phyloP scores from a whole-genome alignment of 2,797 vertebrate species.

The Oreochromis grahami region DNA sequence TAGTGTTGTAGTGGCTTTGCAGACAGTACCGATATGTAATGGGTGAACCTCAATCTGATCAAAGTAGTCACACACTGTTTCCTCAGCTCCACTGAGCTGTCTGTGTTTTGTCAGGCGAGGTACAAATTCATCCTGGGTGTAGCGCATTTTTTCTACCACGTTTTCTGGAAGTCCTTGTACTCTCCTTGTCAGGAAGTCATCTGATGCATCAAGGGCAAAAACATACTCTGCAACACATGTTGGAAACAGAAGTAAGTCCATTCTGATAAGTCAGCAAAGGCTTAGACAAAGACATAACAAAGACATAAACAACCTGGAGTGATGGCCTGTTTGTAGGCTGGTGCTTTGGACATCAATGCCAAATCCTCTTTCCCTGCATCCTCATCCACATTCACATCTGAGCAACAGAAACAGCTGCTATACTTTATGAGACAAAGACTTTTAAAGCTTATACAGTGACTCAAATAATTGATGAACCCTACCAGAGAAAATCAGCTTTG shows the following conservation, averaged over 20 bases:
- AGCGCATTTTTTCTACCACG: constrained; percentile 73
- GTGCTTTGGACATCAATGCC: constrained; percentile 55
- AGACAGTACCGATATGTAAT: constrained; percentile 79
- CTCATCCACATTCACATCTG: constrained; percentile 79
- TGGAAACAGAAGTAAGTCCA: neutral
- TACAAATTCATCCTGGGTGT: constrained; percentile 78
- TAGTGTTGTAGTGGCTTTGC: neutral
- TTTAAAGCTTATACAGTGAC: neutral
- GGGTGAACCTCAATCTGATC: constrained; percentile 91
- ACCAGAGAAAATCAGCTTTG: constrained; percentile 83
- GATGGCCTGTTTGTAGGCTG: constrained; percentile 74
- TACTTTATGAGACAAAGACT: neutral
- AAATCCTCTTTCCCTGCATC: constrained; percentile 64
- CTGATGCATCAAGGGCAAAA: constrained; percentile 81
- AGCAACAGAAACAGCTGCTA: neutral
- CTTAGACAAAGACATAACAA: neutral
- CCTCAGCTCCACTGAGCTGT: constrained; percentile 67
- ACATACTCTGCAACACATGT: constrained; percentile 77
- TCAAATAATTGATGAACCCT: neutral
- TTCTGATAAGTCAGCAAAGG: neutral
- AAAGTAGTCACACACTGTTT: constrained; percentile 88
- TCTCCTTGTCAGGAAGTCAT: constrained; percentile 85
- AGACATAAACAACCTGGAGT: constrained; percentile 80
- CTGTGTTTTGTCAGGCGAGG: constrained; percentile 75
- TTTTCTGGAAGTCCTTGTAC: constrained; percentile 81